Evolutionary conservation across 2,888 invertebrate species (phyloP).

Genomic region (Pachydiplax longipennis): DNA sequence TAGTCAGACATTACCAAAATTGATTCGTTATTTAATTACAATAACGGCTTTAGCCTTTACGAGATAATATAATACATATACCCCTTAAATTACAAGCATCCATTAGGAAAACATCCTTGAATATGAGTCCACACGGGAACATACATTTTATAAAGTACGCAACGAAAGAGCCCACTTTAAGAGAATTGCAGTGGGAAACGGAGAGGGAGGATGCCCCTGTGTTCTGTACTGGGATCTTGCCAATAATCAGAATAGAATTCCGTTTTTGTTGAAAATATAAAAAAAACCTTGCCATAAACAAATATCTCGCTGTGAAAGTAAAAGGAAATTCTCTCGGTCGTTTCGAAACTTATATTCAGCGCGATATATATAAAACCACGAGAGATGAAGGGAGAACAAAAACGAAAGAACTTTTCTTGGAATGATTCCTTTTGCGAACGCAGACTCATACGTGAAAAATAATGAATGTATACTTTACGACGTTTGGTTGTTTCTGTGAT

Average conservation of each 20-base stretch:
- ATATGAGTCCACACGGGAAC: too few relatives aligned
- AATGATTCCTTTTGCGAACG: not conserved
- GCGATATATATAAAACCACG: not conserved
- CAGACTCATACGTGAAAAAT: not conserved
- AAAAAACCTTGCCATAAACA: constrained; percentile 22
- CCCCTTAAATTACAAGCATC: too few relatives aligned
- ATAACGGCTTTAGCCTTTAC: too few relatives aligned
- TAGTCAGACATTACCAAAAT: too few relatives aligned
- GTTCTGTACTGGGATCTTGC: not conserved
- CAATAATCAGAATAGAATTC: constrained; percentile 27
- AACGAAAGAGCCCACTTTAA: too few relatives aligned
- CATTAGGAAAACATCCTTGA: too few relatives aligned
- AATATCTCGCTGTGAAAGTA: not conserved
- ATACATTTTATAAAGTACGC: too few relatives aligned
- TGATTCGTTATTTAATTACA: too few relatives aligned
- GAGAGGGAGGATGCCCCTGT: not conserved
- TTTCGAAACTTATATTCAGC: not conserved
- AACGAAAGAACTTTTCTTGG: not conserved
- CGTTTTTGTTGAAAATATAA: not conserved
- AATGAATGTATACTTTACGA: not conserved
- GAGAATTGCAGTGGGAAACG: not conserved
- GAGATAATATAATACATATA: too few relatives aligned
- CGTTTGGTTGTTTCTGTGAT: not conserved
- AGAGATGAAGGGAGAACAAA: not conserved
- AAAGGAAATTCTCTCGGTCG: not conserved